These are phyloP conservation scores for Trinectes maculatus DNA, from an alignment of 2,113 vertebrate species.

Conservation along the genomic window DNA sequence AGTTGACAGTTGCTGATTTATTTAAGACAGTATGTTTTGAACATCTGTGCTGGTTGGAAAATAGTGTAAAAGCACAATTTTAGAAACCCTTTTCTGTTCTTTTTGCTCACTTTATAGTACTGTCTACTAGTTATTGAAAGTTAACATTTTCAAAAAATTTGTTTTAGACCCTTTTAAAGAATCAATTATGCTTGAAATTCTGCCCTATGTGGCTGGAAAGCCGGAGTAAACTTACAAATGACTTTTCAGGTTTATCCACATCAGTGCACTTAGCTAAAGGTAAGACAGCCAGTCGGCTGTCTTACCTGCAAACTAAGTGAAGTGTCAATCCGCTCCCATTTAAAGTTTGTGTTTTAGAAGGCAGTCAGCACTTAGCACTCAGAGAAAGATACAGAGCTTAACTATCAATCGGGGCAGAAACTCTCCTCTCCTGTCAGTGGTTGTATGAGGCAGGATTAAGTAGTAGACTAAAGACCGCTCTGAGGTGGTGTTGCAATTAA, in stretches of 20 bases:
- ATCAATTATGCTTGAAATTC: not conserved
- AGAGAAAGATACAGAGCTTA: constrained; percentile 25
- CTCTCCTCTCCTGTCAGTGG: too few species aligned
- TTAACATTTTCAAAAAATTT: too few species aligned
- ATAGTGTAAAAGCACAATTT: not conserved
- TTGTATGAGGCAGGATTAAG: constrained; percentile 52
- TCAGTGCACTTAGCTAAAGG: constrained; percentile 8
- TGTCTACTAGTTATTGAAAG: too few species aligned
- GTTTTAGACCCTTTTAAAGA: not conserved
- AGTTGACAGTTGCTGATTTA: constrained; percentile 6
- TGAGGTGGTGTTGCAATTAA: constrained; percentile 51
- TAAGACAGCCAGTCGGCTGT: too few species aligned
- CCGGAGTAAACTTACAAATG: not conserved
- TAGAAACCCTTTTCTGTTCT: not conserved
- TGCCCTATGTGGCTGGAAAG: not conserved
- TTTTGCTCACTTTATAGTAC: not conserved
- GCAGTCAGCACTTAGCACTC: constrained; percentile 25
- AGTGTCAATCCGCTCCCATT: constrained; percentile 45
- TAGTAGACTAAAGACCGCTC: constrained; percentile 45
- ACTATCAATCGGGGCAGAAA: constrained; percentile 53
- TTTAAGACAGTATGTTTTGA: constrained; percentile 22
- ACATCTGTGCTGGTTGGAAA: not conserved
- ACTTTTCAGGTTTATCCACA: not conserved
- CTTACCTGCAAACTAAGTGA: constrained; percentile 22
- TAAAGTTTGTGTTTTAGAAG: constrained; percentile 40